Evolutionary conservation across 2,113 vertebrate species (phyloP).

Genomic region (Tachuris rubrigastra): DNA sequence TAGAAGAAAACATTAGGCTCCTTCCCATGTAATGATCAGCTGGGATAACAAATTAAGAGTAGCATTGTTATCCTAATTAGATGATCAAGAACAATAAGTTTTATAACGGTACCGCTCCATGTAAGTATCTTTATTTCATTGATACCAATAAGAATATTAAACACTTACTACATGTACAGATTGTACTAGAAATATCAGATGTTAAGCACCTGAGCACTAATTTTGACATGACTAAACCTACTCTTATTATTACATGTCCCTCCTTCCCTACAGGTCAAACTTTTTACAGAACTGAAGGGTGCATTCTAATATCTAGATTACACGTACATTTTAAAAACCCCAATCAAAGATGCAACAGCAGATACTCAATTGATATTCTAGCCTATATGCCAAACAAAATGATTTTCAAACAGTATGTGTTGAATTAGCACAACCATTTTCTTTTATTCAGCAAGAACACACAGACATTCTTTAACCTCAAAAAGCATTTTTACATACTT

Average conservation of each 20-base stretch:
- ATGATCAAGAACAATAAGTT: not conserved
- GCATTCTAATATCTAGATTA: not conserved
- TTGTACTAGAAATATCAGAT: not conserved
- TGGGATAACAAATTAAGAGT: not conserved
- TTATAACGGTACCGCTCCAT: not conserved
- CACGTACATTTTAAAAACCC: not conserved
- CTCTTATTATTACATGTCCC: not conserved
- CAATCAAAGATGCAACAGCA: not conserved
- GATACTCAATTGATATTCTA: not conserved
- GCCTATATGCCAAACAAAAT: not conserved
- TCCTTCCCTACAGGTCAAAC: not conserved
- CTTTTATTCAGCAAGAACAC: not conserved
- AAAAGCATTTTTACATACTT: not conserved
- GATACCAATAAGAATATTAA: not conserved
- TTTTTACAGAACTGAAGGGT: not conserved
- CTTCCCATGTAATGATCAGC: not conserved
- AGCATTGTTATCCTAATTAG: not conserved
- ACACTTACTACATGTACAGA: not conserved
- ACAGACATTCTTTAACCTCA: not conserved
- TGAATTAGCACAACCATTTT: not conserved
- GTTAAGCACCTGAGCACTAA: not conserved
- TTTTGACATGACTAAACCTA: not conserved
- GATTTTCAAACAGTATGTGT: not conserved
- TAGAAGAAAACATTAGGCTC: not conserved
- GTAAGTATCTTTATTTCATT: not conserved